Evolutionary conservation across 2,113 vertebrate species (phyloP), one percentile per base, ranked within the genome.

Genomic region (Sylvia atricapilla): DNA sequence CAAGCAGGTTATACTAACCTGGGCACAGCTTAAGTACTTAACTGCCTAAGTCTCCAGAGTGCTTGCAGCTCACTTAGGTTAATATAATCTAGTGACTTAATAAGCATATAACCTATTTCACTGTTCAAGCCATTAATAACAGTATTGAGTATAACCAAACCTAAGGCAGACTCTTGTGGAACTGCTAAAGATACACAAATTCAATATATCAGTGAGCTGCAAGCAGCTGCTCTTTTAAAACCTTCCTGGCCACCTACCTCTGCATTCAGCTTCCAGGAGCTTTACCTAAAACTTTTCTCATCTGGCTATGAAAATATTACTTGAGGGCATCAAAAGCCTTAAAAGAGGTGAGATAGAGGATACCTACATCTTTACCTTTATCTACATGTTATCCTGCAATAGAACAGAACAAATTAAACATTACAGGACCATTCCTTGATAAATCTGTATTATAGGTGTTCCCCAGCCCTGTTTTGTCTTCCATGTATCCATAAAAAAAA

Each of bases 1-100:
- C 94, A 94, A 93, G 86, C 84, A 97, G 58, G 89, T 95, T 96
- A 90, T 78, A 92, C 68, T 88, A 93, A 97, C 94, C 89, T 90
- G 60, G 47, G 60, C 95, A 90, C 73, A 78, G 83, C 94, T 95
- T 91, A 93, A 63, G 55, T 91, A 81, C 62, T 95, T 93, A 93
- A 74, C 89, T 86, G 64, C 86, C 75, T 81, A 92, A 70, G 52
- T 78, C 94, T 93, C 95, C 76, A 81, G 91, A 93, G 95, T 78
- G 73, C 80, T 89, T 84, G 73, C 72, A 86, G 72, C 90, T 94
- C 85, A 69, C 76, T 94, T 84, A 93, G 90, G 86, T 87, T 96
- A 93, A 90, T 94, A 74, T 35, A 89, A 84, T 89, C 80, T 78
- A 74, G 66, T 44, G 83, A 81, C 84, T 93, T 96, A 97, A 93